Evolutionary conservation across 1,140 invertebrate species (phyloP).

Genomic region (Pteromalus puparum): DNA sequence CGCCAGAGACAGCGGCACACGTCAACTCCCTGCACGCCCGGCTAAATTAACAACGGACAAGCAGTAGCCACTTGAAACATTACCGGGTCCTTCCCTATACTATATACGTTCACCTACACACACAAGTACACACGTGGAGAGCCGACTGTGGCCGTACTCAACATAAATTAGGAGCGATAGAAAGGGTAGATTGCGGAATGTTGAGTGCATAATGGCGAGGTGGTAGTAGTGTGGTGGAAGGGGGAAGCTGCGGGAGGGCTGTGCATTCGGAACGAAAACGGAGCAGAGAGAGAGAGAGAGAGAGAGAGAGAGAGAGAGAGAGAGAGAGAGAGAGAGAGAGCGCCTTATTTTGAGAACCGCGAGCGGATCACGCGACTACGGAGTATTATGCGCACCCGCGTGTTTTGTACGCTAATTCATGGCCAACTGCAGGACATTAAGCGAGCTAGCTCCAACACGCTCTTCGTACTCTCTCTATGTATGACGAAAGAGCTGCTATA

Average conservation of each 20-base stretch:
- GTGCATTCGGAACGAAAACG: background rate
- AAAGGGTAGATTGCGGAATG: constrained; percentile 74
- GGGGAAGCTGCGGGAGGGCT: constrained; percentile 53
- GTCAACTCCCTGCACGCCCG: constrained; percentile 31
- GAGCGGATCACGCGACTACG: constrained; percentile 44
- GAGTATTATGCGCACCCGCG: constrained; percentile 20
- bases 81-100: constrained; percentile 64
- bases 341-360: constrained; percentile 44
- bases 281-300: no score
- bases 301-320: no score
- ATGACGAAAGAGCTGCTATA: background rate
- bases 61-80: constrained; percentile 71
- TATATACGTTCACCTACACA: constrained; percentile 53
- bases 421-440: background rate
- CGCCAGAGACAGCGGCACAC: constrained; percentile 66
- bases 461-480: background rate
- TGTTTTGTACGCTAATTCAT: constrained; percentile 14
- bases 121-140: no score
- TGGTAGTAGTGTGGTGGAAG: background rate
- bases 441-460: background rate
- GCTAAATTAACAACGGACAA: constrained; percentile 75
- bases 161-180: constrained; percentile 75
- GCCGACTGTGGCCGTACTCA: constrained; percentile 64
- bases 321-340: background rate
- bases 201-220: constrained; percentile 69